Percentiles rank a stretch among this genome's conserved stretches.
Evolutionary conservation across 2,888 invertebrate genomes (phyloP).

Genomic region (Drosophila nr. perissopoda): DNA sequence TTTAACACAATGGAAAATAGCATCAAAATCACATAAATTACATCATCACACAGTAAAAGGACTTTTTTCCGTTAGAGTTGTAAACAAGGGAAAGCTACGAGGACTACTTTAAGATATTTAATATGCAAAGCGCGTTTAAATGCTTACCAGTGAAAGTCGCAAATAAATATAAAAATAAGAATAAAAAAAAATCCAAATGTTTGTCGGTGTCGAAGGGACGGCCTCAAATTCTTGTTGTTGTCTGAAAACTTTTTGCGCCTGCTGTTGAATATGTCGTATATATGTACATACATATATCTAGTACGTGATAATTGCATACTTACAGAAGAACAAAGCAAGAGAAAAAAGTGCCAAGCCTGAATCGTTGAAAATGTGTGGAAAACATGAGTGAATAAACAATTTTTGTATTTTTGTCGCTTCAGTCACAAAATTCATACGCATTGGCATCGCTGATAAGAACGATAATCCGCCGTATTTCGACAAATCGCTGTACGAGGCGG

Average conservation of each 20-base stretch:
- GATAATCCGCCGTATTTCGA: conserved; percentile 99
- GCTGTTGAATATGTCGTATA: conserved; percentile 41
- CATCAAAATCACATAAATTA: conserved; percentile 70
- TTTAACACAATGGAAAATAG: conserved; percentile 40
- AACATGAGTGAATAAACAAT: conserved; percentile 38
- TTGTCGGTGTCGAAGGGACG: conserved; percentile 52
- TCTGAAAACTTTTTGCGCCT: conserved; percentile 54
- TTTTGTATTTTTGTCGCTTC: conserved; percentile 62
- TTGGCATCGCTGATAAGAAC: conserved; percentile 99
- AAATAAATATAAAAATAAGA: conserved; percentile 8
- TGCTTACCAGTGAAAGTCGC: conserved; percentile 4
- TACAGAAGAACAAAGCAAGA: neutral
- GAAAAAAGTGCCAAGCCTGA: conserved; percentile 18
- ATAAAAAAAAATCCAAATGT: conserved; percentile 28
- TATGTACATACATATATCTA: neutral
- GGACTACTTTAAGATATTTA: conserved; percentile 45
- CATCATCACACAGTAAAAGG: conserved; percentile 47
- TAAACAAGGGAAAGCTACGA: conserved; percentile 37
- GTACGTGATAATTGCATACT: conserved; percentile 78
- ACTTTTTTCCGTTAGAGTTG: neutral
- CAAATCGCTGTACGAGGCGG: conserved; percentile 97
- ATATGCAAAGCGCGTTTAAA: conserved; percentile 63
- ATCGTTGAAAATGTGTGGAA: conserved; percentile 31
- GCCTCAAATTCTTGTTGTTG: conserved; percentile 61
- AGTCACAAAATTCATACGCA: conserved; percentile 99